Percentiles rank a stretch among this genome's conserved stretches.
Evolutionary conservation across 2,113 vertebrate genomes (phyloP).

Genomic region (Xenopus laevis): DNA sequence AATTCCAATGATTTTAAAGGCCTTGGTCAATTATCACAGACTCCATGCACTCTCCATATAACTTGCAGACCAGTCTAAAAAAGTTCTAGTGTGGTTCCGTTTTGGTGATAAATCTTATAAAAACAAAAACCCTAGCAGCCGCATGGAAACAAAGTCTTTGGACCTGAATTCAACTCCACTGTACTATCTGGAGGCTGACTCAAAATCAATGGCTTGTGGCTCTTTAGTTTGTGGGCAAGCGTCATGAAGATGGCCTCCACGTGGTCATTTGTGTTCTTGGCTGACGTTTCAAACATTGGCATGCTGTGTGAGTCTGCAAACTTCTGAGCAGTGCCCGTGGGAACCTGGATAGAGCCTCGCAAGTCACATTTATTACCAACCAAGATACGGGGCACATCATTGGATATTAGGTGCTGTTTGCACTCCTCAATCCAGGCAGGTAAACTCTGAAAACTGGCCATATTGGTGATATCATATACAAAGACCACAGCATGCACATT

Average conservation of each 20-base stretch:
- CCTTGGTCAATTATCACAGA: too few relatives aligned
- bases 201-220: conserved; percentile 88
- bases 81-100: neutral
- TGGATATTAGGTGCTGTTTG: conserved; percentile 82
- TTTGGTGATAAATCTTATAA: neutral
- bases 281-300: conserved; percentile 94
- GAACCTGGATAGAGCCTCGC: conserved; percentile 77
- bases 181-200: conserved; percentile 75
- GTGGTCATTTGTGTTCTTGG: conserved; percentile 84
- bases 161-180: conserved; percentile 65
- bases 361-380: conserved; percentile 97
- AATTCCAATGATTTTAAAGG: too few relatives aligned
- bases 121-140: conserved; percentile 68
- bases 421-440: conserved; percentile 94
- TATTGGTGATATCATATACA: conserved; percentile 90
- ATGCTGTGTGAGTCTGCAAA: conserved; percentile 91
- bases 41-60: neutral
- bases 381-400: conserved; percentile 84
- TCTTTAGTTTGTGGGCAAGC: conserved; percentile 93
- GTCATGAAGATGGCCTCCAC: conserved; percentile 98
- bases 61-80: neutral
- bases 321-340: conserved; percentile 88
- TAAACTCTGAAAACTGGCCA: conserved; percentile 85
- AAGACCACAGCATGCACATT: conserved; percentile 93
- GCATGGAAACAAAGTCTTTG: conserved; percentile 68